Evolutionary conservation across 2,113 vertebrate species (phyloP), one percentile per base, ranked within the genome.

Genomic region (Danionella cerebrum): DNA sequence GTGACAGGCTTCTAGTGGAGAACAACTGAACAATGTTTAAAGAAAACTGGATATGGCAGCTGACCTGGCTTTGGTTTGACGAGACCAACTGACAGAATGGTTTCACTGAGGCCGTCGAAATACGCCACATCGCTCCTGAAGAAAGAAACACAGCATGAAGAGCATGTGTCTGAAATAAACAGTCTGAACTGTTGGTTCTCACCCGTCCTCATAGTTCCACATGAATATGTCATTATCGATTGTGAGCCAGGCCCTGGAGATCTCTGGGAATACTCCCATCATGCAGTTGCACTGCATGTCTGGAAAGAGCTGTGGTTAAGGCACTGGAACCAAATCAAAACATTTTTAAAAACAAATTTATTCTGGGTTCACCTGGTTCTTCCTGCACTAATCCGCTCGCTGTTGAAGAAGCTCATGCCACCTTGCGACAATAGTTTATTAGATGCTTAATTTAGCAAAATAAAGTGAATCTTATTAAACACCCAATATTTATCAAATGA

Each of bases 271-370:
- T 42, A 99, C 95, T 48, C 96, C 96, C 96, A 99, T 98, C 95
- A 99, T 98, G 82, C 96, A 99, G 70, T 98, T 98, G 74, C 93
- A 99, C 22, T 99, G 96, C 96, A 99, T 99, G 79, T 97, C 96
- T 98, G 81, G 67, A 52, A 38, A 16, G 75, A 3, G 4, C 0
- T 1, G 31, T 65, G 84, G 89, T 90, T 93, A 93, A 93, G 78
- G 78, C 21, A 39, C 10, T 13, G 3, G 11, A 60, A 58, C 13
- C 8, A 27, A 24, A 24, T 31, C 5, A 19, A 44, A 16, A 3
- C 9, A 14, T n/a, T n/a, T n/a, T n/a, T n/a, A n/a, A n/a, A n/a
- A n/a, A n/a, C n/a, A n/a, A n/a, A n/a, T n/a, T n/a, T n/a, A n/a
- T n/a, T n/a, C n/a, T n/a, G n/a, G n/a, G n/a, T n/a, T n/a, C n/a